These are phyloP conservation scores for Drosophila mauritiana DNA, from an alignment of 1,140 invertebrate species.

Conservation along the genomic window DNA sequence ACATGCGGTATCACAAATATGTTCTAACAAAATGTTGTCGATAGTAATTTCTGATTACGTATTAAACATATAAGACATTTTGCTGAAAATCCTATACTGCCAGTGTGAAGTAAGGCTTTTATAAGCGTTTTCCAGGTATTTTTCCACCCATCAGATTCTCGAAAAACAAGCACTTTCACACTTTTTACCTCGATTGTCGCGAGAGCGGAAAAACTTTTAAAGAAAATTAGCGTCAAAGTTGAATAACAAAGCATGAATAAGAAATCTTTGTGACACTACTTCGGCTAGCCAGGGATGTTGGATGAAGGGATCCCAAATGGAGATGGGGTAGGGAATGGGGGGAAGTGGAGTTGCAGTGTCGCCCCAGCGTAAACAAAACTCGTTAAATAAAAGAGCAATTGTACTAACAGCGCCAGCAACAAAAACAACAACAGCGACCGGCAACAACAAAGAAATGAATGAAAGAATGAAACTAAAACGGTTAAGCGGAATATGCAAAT, in stretches of 20 bases:
- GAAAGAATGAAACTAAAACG: slow-evolving; percentile 72
- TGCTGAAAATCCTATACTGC: not conserved
- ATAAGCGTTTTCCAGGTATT: too few species aligned
- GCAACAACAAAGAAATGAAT: slow-evolving; percentile 31
- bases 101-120: not conserved
- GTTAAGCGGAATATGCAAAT: slow-evolving; percentile 84
- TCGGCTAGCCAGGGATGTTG: slow-evolving; percentile 29
- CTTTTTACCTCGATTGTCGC: slow-evolving; percentile 34
- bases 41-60: too few species aligned
- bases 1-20: too few species aligned
- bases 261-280: slow-evolving; percentile 72
- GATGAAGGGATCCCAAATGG: not conserved
- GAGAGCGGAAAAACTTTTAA: slow-evolving; percentile 50
- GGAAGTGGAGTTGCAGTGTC: slow-evolving; percentile 48
- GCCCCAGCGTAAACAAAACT: slow-evolving; percentile 78
- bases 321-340: not conserved
- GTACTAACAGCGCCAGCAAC: slow-evolving; percentile 61
- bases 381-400: slow-evolving; percentile 84
- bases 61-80: not conserved
- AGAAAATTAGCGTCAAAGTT: slow-evolving; percentile 80
- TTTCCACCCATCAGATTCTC: too few species aligned
- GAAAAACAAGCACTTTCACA: slow-evolving; percentile 36
- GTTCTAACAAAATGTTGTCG: too few species aligned
- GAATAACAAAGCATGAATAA: slow-evolving; percentile 77
- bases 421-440: slow-evolving; percentile 16